Conservation (phyloP, 2,113 vertebrate genomes). For the Sebastes schlegelii region DNA sequence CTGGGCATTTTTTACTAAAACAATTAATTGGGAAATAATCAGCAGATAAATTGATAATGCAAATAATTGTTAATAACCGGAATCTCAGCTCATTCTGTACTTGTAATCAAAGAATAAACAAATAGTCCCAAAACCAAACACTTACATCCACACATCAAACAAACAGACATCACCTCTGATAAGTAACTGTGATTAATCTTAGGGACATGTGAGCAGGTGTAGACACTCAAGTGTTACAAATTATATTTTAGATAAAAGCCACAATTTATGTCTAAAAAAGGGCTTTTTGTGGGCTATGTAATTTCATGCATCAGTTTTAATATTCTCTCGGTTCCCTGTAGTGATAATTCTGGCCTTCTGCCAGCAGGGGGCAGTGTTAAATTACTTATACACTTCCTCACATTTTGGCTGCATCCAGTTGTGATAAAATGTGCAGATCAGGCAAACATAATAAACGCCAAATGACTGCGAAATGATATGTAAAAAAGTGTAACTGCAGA, state of each 20-base stretch:
- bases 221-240: neutral
- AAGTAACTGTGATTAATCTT: neutral
- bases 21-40: neutral
- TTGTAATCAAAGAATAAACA: neutral
- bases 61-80: slow-evolving; percentile 16
- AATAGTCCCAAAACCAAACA: neutral
- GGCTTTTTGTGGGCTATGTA: neutral
- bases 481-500: slow-evolving; percentile 23
- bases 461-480: slow-evolving; percentile 28
- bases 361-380: slow-evolving; percentile 81
- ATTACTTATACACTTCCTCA: slow-evolving; percentile 36
- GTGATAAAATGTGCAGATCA: slow-evolving; percentile 44
- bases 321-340: neutral
- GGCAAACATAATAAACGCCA: slow-evolving; percentile 34
- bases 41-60: neutral
- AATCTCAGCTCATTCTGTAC: neutral
- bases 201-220: neutral
- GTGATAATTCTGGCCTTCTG: slow-evolving; percentile 27
- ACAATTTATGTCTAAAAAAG: neutral
- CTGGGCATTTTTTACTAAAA: neutral
- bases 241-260: neutral
- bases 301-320: neutral
- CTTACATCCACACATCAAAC: neutral
- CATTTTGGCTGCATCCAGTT: slow-evolving; percentile 17
- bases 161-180: neutral